Percentiles rank a stretch among this genome's conserved stretches.
phyloP scores from a whole-genome alignment of 2,888 invertebrate genomes.

The Amiota communis region DNA sequence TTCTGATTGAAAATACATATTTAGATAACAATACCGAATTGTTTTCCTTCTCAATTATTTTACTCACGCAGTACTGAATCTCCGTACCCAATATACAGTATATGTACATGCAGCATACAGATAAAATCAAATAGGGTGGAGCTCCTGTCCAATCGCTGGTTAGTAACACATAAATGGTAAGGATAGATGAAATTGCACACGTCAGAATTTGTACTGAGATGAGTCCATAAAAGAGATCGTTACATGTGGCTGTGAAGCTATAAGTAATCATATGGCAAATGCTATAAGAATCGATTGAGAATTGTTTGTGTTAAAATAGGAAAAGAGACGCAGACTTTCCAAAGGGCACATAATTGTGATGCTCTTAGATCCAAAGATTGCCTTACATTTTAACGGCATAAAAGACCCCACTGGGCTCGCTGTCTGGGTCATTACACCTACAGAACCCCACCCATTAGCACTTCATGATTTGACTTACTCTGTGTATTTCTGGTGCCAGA shows the following conservation, averaged over 20 bases:
- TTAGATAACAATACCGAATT: background rate
- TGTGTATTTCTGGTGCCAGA: slow-evolving; percentile 51
- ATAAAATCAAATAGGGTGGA: slow-evolving; percentile 46
- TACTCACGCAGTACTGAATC: slow-evolving; percentile 50
- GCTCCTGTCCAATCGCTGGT: slow-evolving; percentile 52
- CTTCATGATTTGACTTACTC: slow-evolving; percentile 38
- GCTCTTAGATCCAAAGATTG: too few species aligned
- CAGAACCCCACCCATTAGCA: slow-evolving; percentile 27
- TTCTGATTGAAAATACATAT: slow-evolving; percentile 42
- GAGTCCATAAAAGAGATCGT: slow-evolving; percentile 44
- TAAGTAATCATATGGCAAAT: slow-evolving; percentile 11
- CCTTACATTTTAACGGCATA: too few species aligned
- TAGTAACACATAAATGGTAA: slow-evolving; percentile 51
- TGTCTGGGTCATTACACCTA: background rate
- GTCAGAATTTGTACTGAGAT: slow-evolving; percentile 48
- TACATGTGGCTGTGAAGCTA: slow-evolving; percentile 49
- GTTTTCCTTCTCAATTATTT: background rate
- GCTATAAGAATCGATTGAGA: background rate
- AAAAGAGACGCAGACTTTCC: too few species aligned
- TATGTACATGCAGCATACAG: slow-evolving; percentile 49
- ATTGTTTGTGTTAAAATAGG: background rate
- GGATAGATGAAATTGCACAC: slow-evolving; percentile 46
- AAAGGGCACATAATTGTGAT: too few species aligned
- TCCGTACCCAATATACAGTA: slow-evolving; percentile 58
- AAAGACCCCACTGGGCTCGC: too few species aligned